These are phyloP conservation scores for Timandra comae DNA, from an alignment of 2,888 invertebrate genomes.

Conservation along the genomic window DNA sequence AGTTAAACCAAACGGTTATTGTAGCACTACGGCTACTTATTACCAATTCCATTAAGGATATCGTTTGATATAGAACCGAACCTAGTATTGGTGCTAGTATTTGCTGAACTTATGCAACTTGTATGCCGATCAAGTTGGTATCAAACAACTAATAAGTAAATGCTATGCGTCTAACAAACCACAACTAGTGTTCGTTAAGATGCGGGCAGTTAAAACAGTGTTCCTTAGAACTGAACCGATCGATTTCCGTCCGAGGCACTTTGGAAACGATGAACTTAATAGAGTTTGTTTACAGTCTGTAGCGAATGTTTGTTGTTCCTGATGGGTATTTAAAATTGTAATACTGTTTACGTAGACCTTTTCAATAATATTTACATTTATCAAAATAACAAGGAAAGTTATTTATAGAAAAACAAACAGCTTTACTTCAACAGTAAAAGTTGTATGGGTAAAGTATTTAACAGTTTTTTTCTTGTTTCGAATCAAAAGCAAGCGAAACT, in stretches of 20 bases:
- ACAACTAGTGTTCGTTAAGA: constrained; percentile 27
- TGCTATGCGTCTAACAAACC: constrained; percentile 35
- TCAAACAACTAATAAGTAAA: constrained; percentile 44
- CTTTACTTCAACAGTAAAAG: too few relatives aligned
- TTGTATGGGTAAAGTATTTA: too few relatives aligned
- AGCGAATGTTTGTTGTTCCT: neutral
- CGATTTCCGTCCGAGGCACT: constrained; percentile 17
- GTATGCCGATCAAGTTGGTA: constrained; percentile 25
- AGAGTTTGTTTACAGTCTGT: too few relatives aligned
- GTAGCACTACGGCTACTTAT: too few relatives aligned
- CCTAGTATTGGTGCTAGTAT: too few relatives aligned
- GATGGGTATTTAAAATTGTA: neutral
- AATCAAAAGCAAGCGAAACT: too few relatives aligned
- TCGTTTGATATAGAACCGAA: too few relatives aligned
- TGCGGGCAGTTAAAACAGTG: constrained; percentile 29
- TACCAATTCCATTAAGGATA: too few relatives aligned
- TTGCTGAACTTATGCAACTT: constrained; percentile 8
- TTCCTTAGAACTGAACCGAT: constrained; percentile 23
- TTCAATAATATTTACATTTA: neutral
- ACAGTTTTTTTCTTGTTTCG: too few relatives aligned
- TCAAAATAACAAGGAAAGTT: neutral
- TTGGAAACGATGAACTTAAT: neutral
- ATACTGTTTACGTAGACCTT: neutral
- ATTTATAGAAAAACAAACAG: too few relatives aligned
- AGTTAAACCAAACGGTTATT: too few relatives aligned